A percentile compares a stretch with the other conserved stretches of the same genome.
Evolutionary conservation across 2,888 invertebrate genomes (phyloP).

Genomic region (Thymelicus sylvestris): DNA sequence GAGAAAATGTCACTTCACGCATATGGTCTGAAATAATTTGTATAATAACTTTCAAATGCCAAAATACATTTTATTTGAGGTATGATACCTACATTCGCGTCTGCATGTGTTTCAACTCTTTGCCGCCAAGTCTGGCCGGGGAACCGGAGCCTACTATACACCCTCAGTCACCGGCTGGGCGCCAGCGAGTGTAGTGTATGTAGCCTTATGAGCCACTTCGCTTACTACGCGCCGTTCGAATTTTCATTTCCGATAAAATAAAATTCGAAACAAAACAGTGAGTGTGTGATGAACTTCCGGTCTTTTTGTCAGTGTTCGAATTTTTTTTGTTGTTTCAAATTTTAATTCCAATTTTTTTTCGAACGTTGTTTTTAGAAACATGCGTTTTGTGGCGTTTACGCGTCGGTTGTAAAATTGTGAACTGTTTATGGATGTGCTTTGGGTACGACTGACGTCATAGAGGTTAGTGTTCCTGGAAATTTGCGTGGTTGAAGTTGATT

Average conservation of each 20-base stretch:
- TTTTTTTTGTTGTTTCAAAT: constrained; percentile 19
- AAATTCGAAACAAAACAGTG: constrained; percentile 33
- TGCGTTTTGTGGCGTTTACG: constrained; percentile 36
- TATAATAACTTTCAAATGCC: too few species aligned
- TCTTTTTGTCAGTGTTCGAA: constrained; percentile 15
- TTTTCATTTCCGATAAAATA: constrained; percentile 57
- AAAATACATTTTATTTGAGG: not conserved
- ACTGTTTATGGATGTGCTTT: constrained; percentile 35
- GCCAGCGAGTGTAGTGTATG: constrained; percentile 45
- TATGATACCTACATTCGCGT: constrained; percentile 7
- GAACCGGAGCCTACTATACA: constrained; percentile 68
- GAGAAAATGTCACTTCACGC: too few species aligned
- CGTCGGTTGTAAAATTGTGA: constrained; percentile 36
- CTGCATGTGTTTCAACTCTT: constrained; percentile 55
- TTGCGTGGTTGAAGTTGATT: constrained; percentile 5
- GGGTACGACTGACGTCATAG: constrained; percentile 35
- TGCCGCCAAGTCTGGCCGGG: constrained; percentile 75
- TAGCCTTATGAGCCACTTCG: constrained; percentile 41
- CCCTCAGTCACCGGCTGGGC: constrained; percentile 75
- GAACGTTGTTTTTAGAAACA: constrained; percentile 24
- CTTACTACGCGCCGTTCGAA: constrained; percentile 53
- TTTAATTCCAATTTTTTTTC: constrained; percentile 21
- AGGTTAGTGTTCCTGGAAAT: constrained; percentile 35
- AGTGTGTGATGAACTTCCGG: constrained; percentile 26
- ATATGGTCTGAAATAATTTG: too few species aligned